phyloP scores from a whole-genome alignment of 2,797 vertebrate genomes.

The Peromyscus melanophrys region DNA sequence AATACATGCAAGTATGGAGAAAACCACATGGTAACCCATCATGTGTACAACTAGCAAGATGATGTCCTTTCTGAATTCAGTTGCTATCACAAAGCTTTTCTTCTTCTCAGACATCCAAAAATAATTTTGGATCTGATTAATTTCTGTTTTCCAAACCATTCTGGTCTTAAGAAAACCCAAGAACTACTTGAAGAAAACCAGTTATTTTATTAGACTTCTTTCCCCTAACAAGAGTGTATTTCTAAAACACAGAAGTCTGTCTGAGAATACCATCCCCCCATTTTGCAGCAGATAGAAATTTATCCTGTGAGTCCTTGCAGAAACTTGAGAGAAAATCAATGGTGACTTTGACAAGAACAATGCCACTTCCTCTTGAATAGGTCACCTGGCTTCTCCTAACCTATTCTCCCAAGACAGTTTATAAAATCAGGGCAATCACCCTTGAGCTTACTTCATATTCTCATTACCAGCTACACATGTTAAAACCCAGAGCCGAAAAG shows the following conservation, averaged over 20 bases:
- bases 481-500: not conserved
- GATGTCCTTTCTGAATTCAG: not conserved
- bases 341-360: conserved; percentile 78
- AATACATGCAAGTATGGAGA: not conserved
- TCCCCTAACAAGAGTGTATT: conserved; percentile 55
- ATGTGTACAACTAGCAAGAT: not conserved
- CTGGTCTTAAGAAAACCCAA: conserved; percentile 47
- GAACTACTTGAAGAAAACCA: conserved; percentile 50
- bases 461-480: not conserved
- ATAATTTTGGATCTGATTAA: conserved; percentile 3
- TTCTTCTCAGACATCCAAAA: conserved; percentile 42
- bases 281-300: conserved; percentile 79
- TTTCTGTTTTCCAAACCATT: conserved; percentile 43
- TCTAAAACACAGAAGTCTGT: conserved; percentile 69
- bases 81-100: conserved; percentile 24
- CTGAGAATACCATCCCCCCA: not conserved
- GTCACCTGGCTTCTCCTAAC: conserved; percentile 64
- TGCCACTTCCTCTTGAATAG: conserved; percentile 63
- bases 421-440: conserved; percentile 57
- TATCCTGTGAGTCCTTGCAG: conserved; percentile 74
- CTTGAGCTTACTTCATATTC: not conserved
- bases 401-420: conserved; percentile 64
- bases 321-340: conserved; percentile 83
- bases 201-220: conserved; percentile 13
- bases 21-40: not conserved